Evolutionary conservation across 1,140 invertebrate genomes (phyloP).

Genomic region (Marisa cornuarietis): DNA sequence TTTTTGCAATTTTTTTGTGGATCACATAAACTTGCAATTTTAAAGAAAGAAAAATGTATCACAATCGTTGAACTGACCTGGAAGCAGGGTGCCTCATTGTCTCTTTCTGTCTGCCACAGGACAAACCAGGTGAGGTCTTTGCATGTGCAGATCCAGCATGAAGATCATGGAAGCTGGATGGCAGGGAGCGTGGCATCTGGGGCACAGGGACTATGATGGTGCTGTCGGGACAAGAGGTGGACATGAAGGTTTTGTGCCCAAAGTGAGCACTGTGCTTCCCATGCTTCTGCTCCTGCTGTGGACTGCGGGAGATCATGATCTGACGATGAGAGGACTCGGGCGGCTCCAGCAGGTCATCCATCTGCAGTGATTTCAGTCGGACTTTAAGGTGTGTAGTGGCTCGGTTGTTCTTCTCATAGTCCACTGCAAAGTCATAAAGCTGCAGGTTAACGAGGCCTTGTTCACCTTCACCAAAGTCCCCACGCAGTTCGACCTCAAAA

Average conservation of each 20-base stretch:
- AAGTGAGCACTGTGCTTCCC: conserved; percentile 28
- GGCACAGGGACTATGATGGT: conserved; percentile 57
- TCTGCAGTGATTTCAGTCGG: conserved; percentile 81
- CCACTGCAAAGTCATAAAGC: conserved; percentile 82
- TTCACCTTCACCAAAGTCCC: conserved; percentile 62
- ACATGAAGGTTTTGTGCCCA: conserved; percentile 70
- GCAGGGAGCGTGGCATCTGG: conserved; percentile 59
- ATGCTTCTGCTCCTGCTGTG: conserved; percentile 25
- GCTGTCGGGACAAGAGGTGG: conserved; percentile 84
- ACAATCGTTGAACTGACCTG: not conserved
- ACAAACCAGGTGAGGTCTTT: conserved; percentile 68
- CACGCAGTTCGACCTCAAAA: conserved; percentile 63
- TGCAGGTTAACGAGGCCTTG: conserved; percentile 77
- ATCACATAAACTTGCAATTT: no score
- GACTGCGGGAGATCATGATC: conserved; percentile 73
- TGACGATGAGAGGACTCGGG: conserved; percentile 80
- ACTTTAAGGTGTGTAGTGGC: conserved; percentile 78
- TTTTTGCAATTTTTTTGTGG: no score
- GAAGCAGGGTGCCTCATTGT: not conserved
- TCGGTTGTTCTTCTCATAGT: conserved; percentile 75
- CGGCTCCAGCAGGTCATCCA: conserved; percentile 87
- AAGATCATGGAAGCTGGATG: conserved; percentile 55
- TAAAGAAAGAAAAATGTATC: not conserved
- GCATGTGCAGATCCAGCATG: conserved; percentile 76
- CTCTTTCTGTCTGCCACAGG: not conserved